Percentiles rank a stretch among this genome's conserved stretches.
phyloP scores from a whole-genome alignment of 2,888 invertebrate species.

The Griposia aprilina region DNA sequence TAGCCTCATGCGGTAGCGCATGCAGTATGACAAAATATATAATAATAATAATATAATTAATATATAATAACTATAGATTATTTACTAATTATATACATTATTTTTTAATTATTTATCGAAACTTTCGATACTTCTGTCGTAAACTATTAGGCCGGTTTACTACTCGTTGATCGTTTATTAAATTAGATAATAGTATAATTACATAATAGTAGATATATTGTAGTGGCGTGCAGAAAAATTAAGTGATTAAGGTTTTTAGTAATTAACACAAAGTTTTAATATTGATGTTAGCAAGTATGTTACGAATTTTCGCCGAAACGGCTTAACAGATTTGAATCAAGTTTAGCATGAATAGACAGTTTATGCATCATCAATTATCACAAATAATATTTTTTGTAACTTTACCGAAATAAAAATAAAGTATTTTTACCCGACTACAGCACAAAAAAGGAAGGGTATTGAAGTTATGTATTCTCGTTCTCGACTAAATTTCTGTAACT shows the following conservation, averaged over 20 bases:
- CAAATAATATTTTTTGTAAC: background rate
- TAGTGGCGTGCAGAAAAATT: conserved; percentile 47
- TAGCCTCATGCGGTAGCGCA: conserved; percentile 10
- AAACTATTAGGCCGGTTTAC: conserved; percentile 90
- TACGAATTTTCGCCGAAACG: background rate
- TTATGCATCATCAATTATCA: background rate
- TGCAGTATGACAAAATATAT: conserved; percentile 12
- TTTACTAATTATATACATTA: conserved; percentile 22
- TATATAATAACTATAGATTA: conserved; percentile 9
- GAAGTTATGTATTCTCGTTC: background rate
- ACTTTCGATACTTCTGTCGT: conserved; percentile 68
- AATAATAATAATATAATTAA: background rate
- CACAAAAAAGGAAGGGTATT: background rate
- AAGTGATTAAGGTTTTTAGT: background rate
- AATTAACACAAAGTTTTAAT: conserved; percentile 26
- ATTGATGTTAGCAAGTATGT: conserved; percentile 8
- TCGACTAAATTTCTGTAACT: background rate
- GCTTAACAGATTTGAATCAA: background rate
- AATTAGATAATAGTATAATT: conserved; percentile 55
- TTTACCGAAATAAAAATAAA: background rate
- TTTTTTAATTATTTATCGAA: conserved; percentile 56
- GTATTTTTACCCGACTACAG: background rate
- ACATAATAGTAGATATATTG: conserved; percentile 42
- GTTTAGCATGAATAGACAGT: background rate
- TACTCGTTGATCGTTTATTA: conserved; percentile 85